Base-by-base conservation (phyloP, 2,888 invertebrate genomes). In the Ichneumon xanthorius region DNA sequence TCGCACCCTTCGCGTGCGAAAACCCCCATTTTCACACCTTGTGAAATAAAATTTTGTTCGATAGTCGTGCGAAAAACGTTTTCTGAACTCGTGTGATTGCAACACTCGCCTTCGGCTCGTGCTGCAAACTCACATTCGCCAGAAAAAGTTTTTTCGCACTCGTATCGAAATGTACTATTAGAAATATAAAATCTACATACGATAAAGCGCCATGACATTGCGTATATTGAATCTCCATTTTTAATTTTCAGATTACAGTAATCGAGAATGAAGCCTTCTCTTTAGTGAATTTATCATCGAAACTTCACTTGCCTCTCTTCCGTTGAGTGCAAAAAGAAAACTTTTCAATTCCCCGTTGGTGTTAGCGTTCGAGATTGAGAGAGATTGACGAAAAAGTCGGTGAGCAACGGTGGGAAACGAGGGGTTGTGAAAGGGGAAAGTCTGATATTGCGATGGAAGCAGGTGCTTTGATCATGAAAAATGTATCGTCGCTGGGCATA, bases 401-500 rank as follows among this genome's bases (percentile, higher is more conserved):
- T 1, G n/a, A 40, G 65, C 9, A 11, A 5, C 7, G 40, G 37
- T 37, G 65, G n/a, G 11, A 9, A 11, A 37, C 9, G 65, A 0
- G 40, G 11, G 65, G 37, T 6, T 6, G 61, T 26, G 11, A 63
- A 19, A 14, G 9, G 19, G n/a, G n/a, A n/a, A 67, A 67, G 65
- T 67, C 40, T 40, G 65, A 67, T 67, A 40, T 67, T 40, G 65
- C 65, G 65, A 67, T 40, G 65, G 65, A 67, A 40, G 65, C 65
- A 67, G 65, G 65, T 67, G 65, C 65, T 67, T 19, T 40, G 65
- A 67, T 67, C 11, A 67, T 67, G 65, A 67, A 67, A 67, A 67
- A 67, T 67, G 37, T 67, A 67, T 67, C 65, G 65, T 67, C 40
- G 65, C 37, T 40, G 65, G 19, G 65, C 65, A 67, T 11, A 40